Base-by-base conservation (phyloP, 2,797 vertebrate genomes). In the Phalanger gymnotis region DNA sequence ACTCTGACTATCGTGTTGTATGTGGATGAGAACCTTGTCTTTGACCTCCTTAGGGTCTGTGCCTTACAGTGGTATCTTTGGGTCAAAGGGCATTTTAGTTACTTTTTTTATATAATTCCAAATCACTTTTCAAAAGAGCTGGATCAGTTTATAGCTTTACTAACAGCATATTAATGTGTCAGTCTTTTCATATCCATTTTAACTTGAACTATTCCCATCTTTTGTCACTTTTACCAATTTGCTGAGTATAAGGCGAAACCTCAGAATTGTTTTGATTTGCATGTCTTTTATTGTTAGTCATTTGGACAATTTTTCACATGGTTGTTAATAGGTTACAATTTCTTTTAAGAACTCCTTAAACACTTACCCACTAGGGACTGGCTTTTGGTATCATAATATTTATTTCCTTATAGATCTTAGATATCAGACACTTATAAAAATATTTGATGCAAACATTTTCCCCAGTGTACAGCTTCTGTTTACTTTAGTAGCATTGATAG, bases 1-100 rank as follows among this genome's bases (percentile, higher is more conserved):
- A 47, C 13, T 61, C 11, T 47, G 19, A 4, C 9, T 94, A 47
- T 95, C 94, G 96, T 40, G 94, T 91, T 81, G 22, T 94, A 51
- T 54, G 66, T 81, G 16, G n/a, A 13, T n/a, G n/a, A n/a, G n/a
- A 25, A 34, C 4, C 12, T 19, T 10, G 0, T 31, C 27, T 61
- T 95, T 95, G 14, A 4, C 90, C 92, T 89, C 51, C n/a, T 94
- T 95, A 91, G 9, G 7, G 5, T 94, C 93, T 91, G 57, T 95
- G 34, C 7, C 31, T 51, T 27, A 73, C 47, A 92, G n/a, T 94
- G 81, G 54, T 96, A 52, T 95, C 96, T 66, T 51, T 66, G 53
- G 40, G 47, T 90, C 81, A 93, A 0, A 30, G 92, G 90, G 51
- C 30, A 66, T 61, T 89, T 93, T 91, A 91, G 47, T 96, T 92